Evolutionary conservation across 2,888 invertebrate genomes (phyloP).

Genomic region (Pristionchus maxplancki): DNA sequence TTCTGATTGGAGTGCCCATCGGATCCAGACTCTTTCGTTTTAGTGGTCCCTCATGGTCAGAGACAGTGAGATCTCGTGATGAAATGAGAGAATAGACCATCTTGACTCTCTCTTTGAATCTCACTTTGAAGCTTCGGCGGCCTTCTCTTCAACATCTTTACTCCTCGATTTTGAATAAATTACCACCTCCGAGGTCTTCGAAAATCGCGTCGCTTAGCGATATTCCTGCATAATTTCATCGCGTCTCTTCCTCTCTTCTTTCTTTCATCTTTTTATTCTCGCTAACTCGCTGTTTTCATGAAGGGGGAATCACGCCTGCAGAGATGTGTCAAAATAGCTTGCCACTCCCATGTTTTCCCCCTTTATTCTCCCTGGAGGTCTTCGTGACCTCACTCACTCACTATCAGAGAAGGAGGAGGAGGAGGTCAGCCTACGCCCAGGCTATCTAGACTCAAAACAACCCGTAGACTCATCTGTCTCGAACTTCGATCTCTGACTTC

Average conservation of each 20-base stretch:
- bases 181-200: neutral
- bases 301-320: neutral
- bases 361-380: neutral
- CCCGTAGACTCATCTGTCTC: too few relatives aligned
- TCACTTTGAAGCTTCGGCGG: neutral
- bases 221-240: neutral
- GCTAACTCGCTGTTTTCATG: neutral
- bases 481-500: too few relatives aligned
- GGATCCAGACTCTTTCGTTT: neutral
- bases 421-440: slow-evolving; percentile 3
- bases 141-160: neutral
- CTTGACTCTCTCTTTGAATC: too few relatives aligned
- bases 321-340: neutral
- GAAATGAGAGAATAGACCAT: too few relatives aligned
- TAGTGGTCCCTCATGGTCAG: neutral
- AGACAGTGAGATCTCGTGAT: neutral
- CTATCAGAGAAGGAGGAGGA: neutral
- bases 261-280: neutral
- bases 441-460: neutral
- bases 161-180: neutral
- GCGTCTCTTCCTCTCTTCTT: neutral
- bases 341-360: neutral
- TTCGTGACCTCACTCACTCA: neutral
- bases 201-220: neutral
- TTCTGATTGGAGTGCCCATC: slow-evolving; percentile 1